Conservation (phyloP, 1,140 invertebrate species). For the Branchinecta lynchi region DNA sequence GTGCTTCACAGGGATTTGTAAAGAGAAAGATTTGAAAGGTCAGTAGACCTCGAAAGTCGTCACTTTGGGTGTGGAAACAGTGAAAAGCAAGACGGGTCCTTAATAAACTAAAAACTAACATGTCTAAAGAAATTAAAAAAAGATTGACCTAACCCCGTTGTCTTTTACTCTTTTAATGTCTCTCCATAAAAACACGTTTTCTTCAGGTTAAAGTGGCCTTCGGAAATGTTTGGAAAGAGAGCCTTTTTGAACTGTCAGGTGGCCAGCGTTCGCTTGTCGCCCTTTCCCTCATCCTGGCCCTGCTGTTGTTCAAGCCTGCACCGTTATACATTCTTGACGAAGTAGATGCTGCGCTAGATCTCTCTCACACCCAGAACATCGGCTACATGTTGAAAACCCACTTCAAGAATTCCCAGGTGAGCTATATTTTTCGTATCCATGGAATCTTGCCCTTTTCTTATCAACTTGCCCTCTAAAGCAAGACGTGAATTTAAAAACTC, state of each 20-base stretch:
- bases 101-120: too few species aligned
- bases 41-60: too few species aligned
- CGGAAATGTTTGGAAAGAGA: conserved; percentile 90
- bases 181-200: background rate
- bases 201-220: conserved; percentile 71
- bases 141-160: too few species aligned
- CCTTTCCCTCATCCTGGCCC: conserved; percentile 84
- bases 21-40: too few species aligned
- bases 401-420: conserved; percentile 81
- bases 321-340: conserved; percentile 98
- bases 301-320: conserved; percentile 93
- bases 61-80: too few species aligned
- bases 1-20: too few species aligned
- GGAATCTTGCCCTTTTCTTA: too few species aligned
- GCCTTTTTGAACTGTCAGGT: conserved; percentile 83
- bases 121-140: too few species aligned
- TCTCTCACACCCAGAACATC: conserved; percentile 98
- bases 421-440: background rate
- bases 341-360: conserved; percentile 94
- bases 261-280: conserved; percentile 93
- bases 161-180: too few species aligned
- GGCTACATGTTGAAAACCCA: conserved; percentile 86
- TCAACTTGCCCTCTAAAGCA: too few species aligned
- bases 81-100: too few species aligned
- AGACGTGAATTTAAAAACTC: too few species aligned